phyloP scores from a whole-genome alignment of 2,888 invertebrate genomes.

The Tenthredo distinguenda region DNA sequence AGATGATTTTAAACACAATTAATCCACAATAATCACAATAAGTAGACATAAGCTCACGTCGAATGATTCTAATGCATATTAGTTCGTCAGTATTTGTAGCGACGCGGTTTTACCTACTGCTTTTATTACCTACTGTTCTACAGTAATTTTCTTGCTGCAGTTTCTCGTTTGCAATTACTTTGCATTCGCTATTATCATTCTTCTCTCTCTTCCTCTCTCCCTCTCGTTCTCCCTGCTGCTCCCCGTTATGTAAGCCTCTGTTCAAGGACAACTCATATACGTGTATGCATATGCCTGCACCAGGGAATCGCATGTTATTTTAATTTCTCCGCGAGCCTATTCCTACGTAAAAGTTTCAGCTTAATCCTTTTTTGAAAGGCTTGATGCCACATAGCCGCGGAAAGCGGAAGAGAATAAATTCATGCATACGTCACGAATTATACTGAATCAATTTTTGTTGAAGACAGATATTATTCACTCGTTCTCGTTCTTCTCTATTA shows the following conservation, averaged over 20 bases:
- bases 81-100: not conserved
- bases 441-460: no score
- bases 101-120: not conserved
- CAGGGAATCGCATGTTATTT: not conserved
- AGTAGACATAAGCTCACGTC: not conserved
- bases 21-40: not conserved
- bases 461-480: not conserved
- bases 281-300: not conserved
- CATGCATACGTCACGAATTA: no score
- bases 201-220: not conserved
- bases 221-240: not conserved
- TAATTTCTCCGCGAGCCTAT: not conserved
- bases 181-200: constrained; percentile 5
- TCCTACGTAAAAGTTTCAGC: not conserved
- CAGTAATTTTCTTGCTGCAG: not conserved
- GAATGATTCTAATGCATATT: not conserved
- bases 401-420: no score
- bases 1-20: not conserved
- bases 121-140: not conserved
- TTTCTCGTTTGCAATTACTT: not conserved
- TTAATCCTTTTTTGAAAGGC: no score
- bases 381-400: no score
- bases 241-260: constrained; percentile 27
- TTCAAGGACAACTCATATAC: constrained; percentile 8
- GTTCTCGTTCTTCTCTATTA: not conserved